phyloP scores from a whole-genome alignment of 37 sponge, comb jelly and placozoan species.

The Chondrilla cf. caribensis region DNA sequence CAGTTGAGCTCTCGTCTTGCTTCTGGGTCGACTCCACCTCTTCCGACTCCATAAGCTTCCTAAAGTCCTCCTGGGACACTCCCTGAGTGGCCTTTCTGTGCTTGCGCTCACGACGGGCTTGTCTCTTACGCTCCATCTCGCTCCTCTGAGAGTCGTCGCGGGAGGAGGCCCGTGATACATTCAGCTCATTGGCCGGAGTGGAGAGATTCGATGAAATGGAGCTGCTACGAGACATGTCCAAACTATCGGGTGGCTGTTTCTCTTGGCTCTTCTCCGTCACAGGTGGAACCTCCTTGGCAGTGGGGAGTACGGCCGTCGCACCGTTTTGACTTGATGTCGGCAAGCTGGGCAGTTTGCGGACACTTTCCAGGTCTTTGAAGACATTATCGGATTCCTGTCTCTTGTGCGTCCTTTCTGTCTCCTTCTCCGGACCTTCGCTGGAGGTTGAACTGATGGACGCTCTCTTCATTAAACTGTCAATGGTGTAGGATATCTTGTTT shows the following conservation, averaged over 20 bases:
- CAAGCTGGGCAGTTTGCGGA: background rate
- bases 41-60: background rate
- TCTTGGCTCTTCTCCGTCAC: background rate
- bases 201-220: background rate
- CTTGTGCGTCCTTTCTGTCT: background rate
- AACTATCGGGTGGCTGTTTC: background rate
- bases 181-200: background rate
- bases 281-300: background rate
- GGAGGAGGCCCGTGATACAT: background rate
- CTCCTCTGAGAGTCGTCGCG: background rate
- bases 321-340: background rate
- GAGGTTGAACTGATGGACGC: background rate
- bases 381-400: background rate
- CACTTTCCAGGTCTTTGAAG: background rate
- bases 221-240: background rate
- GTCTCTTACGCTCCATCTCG: background rate
- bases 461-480: background rate
- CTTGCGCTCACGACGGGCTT: background rate
- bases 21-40: background rate
- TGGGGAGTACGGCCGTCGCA: background rate
- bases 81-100: slow-evolving; percentile 9
- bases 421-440: background rate
- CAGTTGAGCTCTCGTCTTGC: background rate
- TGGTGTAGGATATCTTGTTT: background rate
- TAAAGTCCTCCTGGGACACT: slow-evolving; percentile 3